Evolutionary conservation across 1,140 invertebrate genomes (phyloP).

Genomic region (Aphidius ervi): DNA sequence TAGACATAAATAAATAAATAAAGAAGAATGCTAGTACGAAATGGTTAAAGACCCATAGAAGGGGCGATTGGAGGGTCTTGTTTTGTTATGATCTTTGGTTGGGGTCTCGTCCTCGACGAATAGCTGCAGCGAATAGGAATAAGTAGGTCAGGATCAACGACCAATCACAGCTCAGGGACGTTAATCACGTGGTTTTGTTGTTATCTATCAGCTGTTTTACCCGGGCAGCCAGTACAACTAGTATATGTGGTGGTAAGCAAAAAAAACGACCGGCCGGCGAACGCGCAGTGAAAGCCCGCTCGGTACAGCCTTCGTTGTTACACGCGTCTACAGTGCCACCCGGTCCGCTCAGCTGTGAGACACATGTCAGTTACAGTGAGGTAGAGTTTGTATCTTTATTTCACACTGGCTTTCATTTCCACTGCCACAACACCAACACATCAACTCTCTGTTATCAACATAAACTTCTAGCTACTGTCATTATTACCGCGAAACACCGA

Average conservation of each 20-base stretch:
- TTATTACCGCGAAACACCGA: no score
- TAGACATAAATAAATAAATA: background rate
- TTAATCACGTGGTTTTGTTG: constrained; percentile 59
- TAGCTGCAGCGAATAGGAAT: constrained; percentile 38
- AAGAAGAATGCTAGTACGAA: background rate
- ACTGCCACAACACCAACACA: background rate
- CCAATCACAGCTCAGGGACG: constrained; percentile 40
- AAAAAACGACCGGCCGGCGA: constrained; percentile 14
- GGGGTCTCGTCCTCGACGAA: constrained; percentile 37
- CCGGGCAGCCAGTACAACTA: constrained; percentile 30
- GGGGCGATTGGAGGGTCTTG: constrained; percentile 25
- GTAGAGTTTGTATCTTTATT: constrained; percentile 9
- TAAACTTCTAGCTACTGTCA: no score
- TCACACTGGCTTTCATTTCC: background rate
- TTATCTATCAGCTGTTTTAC: constrained; percentile 59
- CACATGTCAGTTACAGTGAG: constrained; percentile 35
- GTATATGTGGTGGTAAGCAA: constrained; percentile 6
- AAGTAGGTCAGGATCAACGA: constrained; percentile 38
- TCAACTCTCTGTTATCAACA: no score
- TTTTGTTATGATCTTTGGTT: constrained; percentile 29
- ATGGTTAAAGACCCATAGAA: background rate
- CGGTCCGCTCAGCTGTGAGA: constrained; percentile 50
- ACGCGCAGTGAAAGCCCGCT: constrained; percentile 22
- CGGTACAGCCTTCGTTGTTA: constrained; percentile 22
- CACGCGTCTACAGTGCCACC: constrained; percentile 39